Base-by-base conservation (phyloP, 1,140 invertebrate genomes). In the Drosophila tsacasi region DNA sequence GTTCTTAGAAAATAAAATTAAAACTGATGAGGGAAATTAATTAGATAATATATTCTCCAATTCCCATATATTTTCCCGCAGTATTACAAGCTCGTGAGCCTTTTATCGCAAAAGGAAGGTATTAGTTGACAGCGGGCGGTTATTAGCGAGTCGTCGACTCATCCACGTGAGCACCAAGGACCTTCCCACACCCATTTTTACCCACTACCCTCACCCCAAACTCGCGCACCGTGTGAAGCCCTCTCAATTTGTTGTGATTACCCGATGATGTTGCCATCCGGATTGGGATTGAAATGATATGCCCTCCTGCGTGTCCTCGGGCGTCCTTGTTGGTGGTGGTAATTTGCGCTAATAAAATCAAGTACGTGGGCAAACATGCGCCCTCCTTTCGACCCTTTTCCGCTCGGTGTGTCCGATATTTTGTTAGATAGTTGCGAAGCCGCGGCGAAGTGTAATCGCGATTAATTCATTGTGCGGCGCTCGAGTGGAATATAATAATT, bases 261-360 rank as follows among this genome's bases (percentile, higher is more conserved):
- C 78, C 65, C 73, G 77, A 59, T 62, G 55, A 57, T 66, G 73
- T 75, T 79, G 68, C 62, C 72, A 62, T 69, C 76, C 71, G 64
- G 69, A 44, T 80, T 55, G 32, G 32, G 54, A 55, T 10, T 37
- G 13, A 21, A 55, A 55, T 55, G 52, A 40, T 75, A 61, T 71
- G 67, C 61, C 69, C 54, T 71, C 46, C 55, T 49, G 42, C 79
- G 23, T 30, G 57, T 37, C 60, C 60, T 15, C 25, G 17, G 3
- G 19, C 12, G 19, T 17, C 17, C 27, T 30, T 49, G 42, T 19
- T 46, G 74, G 85, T 90, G 85, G 85, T 89, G 85, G 85, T 91
- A 92, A 92, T 92, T 92, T 92, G 74, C 40, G 79, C 86, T 90
- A 92, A 92, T 92, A 92, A 92, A 92, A 92, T 92, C 90, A 92